Evolutionary conservation across 2,888 invertebrate species (phyloP).

Genomic region (Cordylochernes scorpioides): DNA sequence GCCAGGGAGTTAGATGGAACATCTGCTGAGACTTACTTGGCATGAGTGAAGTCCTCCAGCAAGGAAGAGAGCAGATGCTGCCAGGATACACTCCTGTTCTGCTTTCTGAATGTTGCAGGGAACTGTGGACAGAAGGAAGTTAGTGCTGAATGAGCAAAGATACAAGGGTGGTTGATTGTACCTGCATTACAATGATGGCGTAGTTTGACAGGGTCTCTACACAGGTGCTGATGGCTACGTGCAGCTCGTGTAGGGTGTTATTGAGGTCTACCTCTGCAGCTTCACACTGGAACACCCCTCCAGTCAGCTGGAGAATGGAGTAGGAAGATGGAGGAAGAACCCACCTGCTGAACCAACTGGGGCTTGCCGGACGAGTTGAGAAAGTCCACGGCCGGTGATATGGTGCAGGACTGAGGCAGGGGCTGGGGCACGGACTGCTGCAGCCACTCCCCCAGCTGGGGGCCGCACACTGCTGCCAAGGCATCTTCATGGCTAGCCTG

Average conservation of each 20-base stretch:
- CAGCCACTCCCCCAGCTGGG: constrained; percentile 31
- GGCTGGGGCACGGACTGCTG: constrained; percentile 23
- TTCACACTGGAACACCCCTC: constrained; percentile 28
- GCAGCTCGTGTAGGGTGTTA: constrained; percentile 40
- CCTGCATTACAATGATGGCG: constrained; percentile 32
- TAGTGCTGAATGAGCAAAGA: not conserved
- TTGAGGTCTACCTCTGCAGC: constrained; percentile 48
- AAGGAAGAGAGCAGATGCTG: constrained; percentile 21
- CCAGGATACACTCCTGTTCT: constrained; percentile 20
- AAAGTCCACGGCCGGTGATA: constrained; percentile 44
- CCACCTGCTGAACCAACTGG: constrained; percentile 28
- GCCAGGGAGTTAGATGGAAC: too few species aligned
- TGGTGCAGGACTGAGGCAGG: constrained; percentile 16
- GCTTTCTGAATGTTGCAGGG: constrained; percentile 18
- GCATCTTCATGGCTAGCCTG: constrained; percentile 20
- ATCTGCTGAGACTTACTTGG: constrained; percentile 18
- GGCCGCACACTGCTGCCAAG: constrained; percentile 30
- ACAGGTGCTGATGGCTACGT: constrained; percentile 36
- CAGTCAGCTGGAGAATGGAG: not conserved
- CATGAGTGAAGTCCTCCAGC: constrained; percentile 18
- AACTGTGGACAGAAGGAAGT: constrained; percentile 20
- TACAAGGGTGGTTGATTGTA: too few species aligned
- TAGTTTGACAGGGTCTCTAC: constrained; percentile 54
- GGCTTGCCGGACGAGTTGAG: constrained; percentile 57
- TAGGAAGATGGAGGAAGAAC: not conserved